Evolutionary conservation across 2,888 invertebrate species (phyloP).

Genomic region (Agrotis puta): DNA sequence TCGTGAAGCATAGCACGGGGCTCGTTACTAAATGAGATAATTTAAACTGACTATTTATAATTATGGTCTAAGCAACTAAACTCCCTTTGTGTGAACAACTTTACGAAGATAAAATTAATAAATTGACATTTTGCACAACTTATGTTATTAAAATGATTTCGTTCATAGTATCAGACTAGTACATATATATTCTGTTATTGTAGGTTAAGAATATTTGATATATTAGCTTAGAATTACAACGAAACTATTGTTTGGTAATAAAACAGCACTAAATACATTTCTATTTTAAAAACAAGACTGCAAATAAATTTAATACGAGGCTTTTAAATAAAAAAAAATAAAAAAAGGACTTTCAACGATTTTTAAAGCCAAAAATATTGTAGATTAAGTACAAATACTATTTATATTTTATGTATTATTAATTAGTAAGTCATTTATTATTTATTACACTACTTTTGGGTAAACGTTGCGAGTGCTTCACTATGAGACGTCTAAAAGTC

Average conservation of each 20-base stretch:
- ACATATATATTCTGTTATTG: slow-evolving; percentile 29
- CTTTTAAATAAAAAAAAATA: slow-evolving; percentile 15
- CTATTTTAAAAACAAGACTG: slow-evolving; percentile 43
- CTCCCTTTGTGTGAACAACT: slow-evolving; percentile 54
- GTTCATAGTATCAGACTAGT: slow-evolving; percentile 62
- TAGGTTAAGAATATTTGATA: slow-evolving; percentile 27
- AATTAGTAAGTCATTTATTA: slow-evolving; percentile 34
- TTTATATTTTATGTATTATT: slow-evolving; percentile 2
- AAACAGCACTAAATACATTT: slow-evolving; percentile 19
- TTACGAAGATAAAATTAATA: slow-evolving; percentile 70
- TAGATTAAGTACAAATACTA: slow-evolving; percentile 46
- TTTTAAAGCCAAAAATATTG: slow-evolving; percentile 17
- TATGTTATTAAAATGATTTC: slow-evolving; percentile 69
- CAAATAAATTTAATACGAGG: slow-evolving; percentile 21
- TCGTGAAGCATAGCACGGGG: background rate
- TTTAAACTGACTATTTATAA: slow-evolving; percentile 12
- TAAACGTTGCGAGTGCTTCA: slow-evolving; percentile 46
- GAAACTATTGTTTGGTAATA: background rate
- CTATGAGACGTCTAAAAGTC: slow-evolving; percentile 53
- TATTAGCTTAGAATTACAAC: background rate
- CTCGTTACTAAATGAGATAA: background rate
- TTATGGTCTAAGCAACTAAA: slow-evolving; percentile 37
- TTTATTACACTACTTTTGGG: slow-evolving; percentile 29
- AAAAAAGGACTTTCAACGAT: background rate
- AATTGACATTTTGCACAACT: slow-evolving; percentile 81